A percentile compares a stretch with the other conserved stretches of the same genome.
Evolutionary conservation across 2,113 vertebrate species (phyloP).

Genomic region (Turdus rufiventris): DNA sequence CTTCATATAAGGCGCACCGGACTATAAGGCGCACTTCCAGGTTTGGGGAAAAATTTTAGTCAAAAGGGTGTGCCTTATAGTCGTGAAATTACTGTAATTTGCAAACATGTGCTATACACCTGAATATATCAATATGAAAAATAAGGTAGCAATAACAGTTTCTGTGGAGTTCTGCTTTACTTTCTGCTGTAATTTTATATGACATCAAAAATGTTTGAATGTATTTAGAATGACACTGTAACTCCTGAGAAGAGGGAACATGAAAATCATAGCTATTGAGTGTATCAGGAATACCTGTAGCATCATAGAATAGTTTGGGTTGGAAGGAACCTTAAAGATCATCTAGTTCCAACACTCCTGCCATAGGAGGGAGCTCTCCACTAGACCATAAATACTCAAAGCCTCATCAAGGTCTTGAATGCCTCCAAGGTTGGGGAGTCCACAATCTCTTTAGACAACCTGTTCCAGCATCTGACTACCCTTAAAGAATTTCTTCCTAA

Average conservation of each 20-base stretch:
- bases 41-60: too few species aligned
- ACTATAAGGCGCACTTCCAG: too few species aligned
- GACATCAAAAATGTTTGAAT: not conserved
- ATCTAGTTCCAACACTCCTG: not conserved
- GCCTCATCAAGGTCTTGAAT: not conserved
- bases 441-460: not conserved
- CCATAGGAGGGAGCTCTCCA: not conserved
- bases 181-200: not conserved
- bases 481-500: not conserved
- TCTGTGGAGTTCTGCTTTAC: not conserved
- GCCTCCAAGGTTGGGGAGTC: not conserved
- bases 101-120: not conserved
- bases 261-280: not conserved
- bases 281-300: not conserved
- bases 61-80: too few species aligned
- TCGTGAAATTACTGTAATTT: too few species aligned
- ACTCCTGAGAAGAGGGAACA: not conserved
- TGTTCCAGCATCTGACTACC: not conserved
- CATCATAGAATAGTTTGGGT: not conserved
- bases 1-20: too few species aligned
- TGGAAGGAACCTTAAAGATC: not conserved
- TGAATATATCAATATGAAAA: not conserved
- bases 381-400: not conserved
- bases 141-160: not conserved
- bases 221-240: not conserved